A percentile compares a stretch with the other conserved stretches of the same genome.
These are phyloP conservation scores for Formica aserva DNA, from an alignment of 2,888 invertebrate species.

Conservation along the genomic window DNA sequence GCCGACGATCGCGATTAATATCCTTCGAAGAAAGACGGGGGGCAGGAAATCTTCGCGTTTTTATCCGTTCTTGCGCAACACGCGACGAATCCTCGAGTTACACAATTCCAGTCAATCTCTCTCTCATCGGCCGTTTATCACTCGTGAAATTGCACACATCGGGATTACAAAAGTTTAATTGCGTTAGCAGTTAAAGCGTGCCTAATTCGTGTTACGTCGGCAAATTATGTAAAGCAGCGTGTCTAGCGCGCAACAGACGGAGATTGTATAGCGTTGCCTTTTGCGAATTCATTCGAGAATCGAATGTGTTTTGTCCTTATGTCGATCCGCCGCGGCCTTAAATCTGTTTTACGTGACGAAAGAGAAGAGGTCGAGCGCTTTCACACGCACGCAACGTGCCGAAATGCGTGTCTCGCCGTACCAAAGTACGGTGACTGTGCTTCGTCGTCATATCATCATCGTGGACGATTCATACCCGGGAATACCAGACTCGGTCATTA, in stretches of 20 bases:
- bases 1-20: conserved; percentile 23
- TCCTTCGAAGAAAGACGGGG: not conserved
- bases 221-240: conserved; percentile 27
- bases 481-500: conserved; percentile 75
- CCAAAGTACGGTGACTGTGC: not conserved
- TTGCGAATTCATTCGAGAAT: not conserved
- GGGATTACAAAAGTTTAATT: conserved; percentile 10
- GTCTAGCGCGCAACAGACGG: not conserved
- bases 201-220: not conserved
- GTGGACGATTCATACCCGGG: conserved; percentile 64
- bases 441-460: not conserved
- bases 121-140: conserved; percentile 46
- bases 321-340: not conserved
- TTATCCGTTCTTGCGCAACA: conserved; percentile 53
- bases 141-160: not conserved
- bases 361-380: conserved; percentile 1
- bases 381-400: not conserved
- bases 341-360: conserved; percentile 10
- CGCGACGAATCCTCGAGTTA: conserved; percentile 22
- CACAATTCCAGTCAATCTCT: conserved; percentile 39
- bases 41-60: conserved; percentile 47
- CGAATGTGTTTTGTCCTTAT: not conserved
- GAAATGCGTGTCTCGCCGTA: not conserved
- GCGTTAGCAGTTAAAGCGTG: conserved; percentile 4
- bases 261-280: not conserved